Conservation (phyloP, 1,140 invertebrate genomes). For the Solenopsis invicta region DNA sequence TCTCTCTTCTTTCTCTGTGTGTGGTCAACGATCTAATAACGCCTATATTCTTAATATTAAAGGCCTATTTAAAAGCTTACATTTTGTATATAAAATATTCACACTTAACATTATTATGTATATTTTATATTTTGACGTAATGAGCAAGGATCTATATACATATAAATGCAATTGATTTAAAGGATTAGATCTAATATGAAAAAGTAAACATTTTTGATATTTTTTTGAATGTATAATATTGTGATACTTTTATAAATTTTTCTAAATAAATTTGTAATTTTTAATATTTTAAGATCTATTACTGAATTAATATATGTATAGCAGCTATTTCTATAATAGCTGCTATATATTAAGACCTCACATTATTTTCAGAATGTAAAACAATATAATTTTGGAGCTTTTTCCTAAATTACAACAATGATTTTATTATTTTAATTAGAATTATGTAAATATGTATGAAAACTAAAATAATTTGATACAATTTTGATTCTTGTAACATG, state of each 20-base stretch:
- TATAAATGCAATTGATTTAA: constrained; percentile 16
- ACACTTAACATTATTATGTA: constrained; percentile 26
- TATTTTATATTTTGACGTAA: constrained; percentile 57
- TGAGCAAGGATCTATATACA: neutral
- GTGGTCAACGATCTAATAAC: constrained; percentile 65
- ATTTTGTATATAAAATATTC: constrained; percentile 42
- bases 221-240: neutral
- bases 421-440: neutral
- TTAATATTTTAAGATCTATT: neutral
- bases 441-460: neutral
- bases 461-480: neutral
- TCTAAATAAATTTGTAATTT: neutral
- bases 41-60: constrained; percentile 67
- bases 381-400: neutral
- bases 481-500: neutral
- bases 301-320: neutral
- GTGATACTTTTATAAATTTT: neutral
- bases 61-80: constrained; percentile 67
- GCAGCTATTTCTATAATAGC: neutral
- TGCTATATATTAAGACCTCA: no score
- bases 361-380: neutral
- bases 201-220: neutral
- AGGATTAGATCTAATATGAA: neutral
- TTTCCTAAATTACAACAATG: neutral
- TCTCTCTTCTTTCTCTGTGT: constrained; percentile 32